Base-by-base conservation (phyloP, 2,888 invertebrate species). In the Epirrita christyi region DNA sequence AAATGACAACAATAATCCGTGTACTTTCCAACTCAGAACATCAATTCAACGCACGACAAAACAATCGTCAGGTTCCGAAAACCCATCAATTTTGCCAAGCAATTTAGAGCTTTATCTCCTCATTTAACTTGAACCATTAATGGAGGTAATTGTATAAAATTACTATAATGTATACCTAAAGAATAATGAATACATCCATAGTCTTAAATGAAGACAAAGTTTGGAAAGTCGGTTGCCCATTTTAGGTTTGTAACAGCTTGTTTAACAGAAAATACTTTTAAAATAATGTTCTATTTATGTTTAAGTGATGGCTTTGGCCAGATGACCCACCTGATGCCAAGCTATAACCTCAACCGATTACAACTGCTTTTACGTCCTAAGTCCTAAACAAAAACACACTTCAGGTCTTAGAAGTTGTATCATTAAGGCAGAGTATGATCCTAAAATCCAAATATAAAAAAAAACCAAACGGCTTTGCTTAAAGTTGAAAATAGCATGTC, bases 61-160 rank as follows among this genome's bases (percentile, higher is more conserved):
- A 10, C 29, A 43, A 43, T 43, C 43, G 2, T 7, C 11, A 11
- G 28, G n/a, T 29, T 43, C 6, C 7, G 11, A n/a, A 29, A 40
- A 6, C 6, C 43, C 43, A 43, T 29, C 29, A 9, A 42, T 42
- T 42, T n/a, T n/a, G 40, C 34, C 34, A 46, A 10, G n/a, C 41
- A 37, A 46, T 36, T 54, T 61, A 14, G 28, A 38, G 32, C 42
- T 43, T 11, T 42, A 52, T 41, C 38, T 36, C 10, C 28, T 41
- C 21, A 51, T 52, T 43, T 11, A 57, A 52, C 52, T 61, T 36
- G 32, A 34, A 9, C 50, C 56, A 48, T 56, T 62, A 44, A 9
- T 45, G 32, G 32, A 45, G 41, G 48, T 55, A 58, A 62, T 55
- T 52, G 41, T 45, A 28, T 14, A 9, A 46, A 32, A 50, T 53